Percentiles rank a stretch among this genome's conserved stretches.
Evolutionary conservation across 2,113 vertebrate species (phyloP).

Genomic region (Misgurnus mizolepis): DNA sequence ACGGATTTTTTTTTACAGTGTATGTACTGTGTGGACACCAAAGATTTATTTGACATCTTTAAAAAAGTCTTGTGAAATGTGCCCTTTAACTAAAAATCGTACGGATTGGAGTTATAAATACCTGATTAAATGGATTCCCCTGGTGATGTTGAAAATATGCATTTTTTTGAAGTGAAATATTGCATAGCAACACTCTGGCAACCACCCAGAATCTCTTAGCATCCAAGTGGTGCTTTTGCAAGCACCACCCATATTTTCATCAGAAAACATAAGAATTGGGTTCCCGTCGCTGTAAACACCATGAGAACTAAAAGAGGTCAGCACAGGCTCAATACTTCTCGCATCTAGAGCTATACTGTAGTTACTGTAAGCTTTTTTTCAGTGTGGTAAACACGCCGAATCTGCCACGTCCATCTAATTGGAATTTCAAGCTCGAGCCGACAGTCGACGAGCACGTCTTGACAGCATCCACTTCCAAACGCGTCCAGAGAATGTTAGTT

Average conservation of each 20-base stretch:
- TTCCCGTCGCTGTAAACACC: slow-evolving; percentile 9
- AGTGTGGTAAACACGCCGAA: slow-evolving; percentile 2
- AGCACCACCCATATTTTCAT: no score
- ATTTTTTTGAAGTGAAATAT: no score
- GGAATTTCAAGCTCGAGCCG: slow-evolving; percentile 45
- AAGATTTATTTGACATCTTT: no score
- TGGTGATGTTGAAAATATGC: no score
- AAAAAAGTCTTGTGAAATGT: no score
- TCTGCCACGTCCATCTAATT: slow-evolving; percentile 53
- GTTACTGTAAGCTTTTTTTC: slow-evolving; percentile 32
- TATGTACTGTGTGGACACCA: no score
- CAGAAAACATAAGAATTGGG: background rate
- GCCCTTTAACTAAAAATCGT: no score
- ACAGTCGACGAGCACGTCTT: slow-evolving; percentile 40
- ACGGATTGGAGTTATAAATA: no score
- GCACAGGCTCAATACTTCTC: background rate
- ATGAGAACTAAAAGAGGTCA: slow-evolving; percentile 15
- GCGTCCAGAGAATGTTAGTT: slow-evolving; percentile 40
- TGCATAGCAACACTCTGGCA: background rate
- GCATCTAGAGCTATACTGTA: slow-evolving; percentile 10
- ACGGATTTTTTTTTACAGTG: no score
- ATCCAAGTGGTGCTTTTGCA: background rate
- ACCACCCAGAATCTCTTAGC: background rate
- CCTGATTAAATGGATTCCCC: no score
- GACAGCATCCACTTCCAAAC: slow-evolving; percentile 49